Percentiles rank a stretch among this genome's conserved stretches.
Conservation (phyloP, 2,888 invertebrate genomes). For the Caradrina clavipalpis region DNA sequence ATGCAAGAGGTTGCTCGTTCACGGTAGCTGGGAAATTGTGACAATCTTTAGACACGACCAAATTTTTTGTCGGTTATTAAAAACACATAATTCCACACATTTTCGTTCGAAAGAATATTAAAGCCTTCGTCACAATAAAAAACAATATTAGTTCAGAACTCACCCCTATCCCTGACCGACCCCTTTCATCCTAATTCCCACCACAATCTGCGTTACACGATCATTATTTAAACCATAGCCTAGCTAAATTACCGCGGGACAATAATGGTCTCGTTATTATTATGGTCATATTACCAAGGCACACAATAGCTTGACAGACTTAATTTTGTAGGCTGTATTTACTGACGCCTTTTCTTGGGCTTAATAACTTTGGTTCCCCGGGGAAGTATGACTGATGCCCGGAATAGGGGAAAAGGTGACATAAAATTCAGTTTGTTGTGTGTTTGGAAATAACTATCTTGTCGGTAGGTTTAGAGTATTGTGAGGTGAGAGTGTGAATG, state of each 20-base stretch:
- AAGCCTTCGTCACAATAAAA: constrained; percentile 3
- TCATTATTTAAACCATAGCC: constrained; percentile 39
- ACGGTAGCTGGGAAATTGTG: too few relatives aligned
- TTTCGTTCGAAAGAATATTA: background rate
- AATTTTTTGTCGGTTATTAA: too few relatives aligned
- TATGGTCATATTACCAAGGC: constrained; percentile 39
- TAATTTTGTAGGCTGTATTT: constrained; percentile 64
- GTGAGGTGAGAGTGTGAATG: too few relatives aligned
- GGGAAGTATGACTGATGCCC: constrained; percentile 50
- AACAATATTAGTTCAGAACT: background rate
- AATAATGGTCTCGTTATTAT: constrained; percentile 39
- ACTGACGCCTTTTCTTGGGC: constrained; percentile 64
- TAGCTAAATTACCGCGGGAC: constrained; percentile 31
- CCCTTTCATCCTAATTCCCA: constrained; percentile 26
- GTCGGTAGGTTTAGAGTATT: too few relatives aligned
- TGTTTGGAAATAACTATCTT: background rate
- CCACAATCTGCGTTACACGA: constrained; percentile 47
- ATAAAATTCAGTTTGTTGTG: constrained; percentile 12
- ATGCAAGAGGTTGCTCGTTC: too few relatives aligned
- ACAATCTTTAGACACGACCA: too few relatives aligned
- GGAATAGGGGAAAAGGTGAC: background rate
- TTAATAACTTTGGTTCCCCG: constrained; percentile 72
- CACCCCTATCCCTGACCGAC: background rate
- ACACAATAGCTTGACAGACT: constrained; percentile 57
- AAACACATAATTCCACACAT: too few relatives aligned